Evolutionary conservation across 2,113 vertebrate species (phyloP).

Genomic region (Salvelinus fontinalis): DNA sequence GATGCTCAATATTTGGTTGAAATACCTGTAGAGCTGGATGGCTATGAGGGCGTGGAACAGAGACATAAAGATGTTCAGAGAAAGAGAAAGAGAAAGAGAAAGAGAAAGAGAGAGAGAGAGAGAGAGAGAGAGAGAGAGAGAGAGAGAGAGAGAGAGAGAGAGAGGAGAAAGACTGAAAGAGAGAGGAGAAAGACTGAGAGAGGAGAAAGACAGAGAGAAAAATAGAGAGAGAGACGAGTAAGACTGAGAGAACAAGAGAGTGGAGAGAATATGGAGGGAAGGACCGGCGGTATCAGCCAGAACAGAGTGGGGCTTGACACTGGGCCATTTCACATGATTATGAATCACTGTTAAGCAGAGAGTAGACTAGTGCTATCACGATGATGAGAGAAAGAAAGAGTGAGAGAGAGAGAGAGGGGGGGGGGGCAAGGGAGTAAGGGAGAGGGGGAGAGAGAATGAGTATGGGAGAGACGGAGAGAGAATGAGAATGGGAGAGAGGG

Average conservation of each 20-base stretch:
- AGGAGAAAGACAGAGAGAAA: neutral
- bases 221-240: neutral
- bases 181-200: no score
- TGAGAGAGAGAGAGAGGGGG: neutral
- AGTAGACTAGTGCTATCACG: neutral
- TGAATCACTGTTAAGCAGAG: neutral
- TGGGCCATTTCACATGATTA: neutral
- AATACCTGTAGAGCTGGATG: no score
- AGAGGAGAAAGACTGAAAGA: neutral
- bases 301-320: neutral
- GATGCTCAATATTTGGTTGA: no score
- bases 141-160: neutral
- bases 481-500: neutral
- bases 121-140: neutral
- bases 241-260: neutral
- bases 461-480: neutral
- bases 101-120: neutral
- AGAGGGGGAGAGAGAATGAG: neutral
- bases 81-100: neutral
- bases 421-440: neutral
- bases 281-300: neutral
- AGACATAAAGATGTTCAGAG: neutral
- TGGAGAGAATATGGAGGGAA: neutral
- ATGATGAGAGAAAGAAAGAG: neutral
- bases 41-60: no score